phyloP scores from a whole-genome alignment of 1,140 invertebrate genomes.

The Mycetomoellerius zeteki region DNA sequence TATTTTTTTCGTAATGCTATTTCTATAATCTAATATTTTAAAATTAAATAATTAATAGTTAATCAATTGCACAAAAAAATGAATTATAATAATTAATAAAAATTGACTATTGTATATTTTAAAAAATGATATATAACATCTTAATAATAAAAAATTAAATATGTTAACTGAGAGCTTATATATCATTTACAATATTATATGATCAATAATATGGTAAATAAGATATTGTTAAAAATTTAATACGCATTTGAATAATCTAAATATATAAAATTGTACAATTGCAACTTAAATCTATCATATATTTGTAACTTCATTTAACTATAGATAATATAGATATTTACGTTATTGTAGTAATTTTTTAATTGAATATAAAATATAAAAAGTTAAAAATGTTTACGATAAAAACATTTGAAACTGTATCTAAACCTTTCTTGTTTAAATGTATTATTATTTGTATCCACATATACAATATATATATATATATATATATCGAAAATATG shows the following conservation, averaged over 20 bases:
- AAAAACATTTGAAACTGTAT: neutral
- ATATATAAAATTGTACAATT: neutral
- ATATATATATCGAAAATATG: neutral
- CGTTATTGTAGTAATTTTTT: neutral
- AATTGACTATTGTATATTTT: too few species aligned
- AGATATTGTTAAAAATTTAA: neutral
- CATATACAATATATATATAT: too few species aligned
- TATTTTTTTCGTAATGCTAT: neutral
- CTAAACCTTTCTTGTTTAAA: neutral
- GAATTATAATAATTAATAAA: too few species aligned
- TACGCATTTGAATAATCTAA: neutral
- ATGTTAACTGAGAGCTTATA: neutral
- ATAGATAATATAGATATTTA: neutral
- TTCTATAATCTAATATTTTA: neutral
- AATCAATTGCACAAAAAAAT: neutral
- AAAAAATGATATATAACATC: neutral
- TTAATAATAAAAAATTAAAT: neutral
- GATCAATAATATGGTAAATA: neutral
- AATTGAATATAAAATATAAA: neutral
- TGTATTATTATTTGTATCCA: neutral
- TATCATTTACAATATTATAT: neutral
- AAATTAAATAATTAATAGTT: constrained; percentile 1
- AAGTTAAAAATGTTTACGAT: neutral
- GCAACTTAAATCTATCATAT: neutral
- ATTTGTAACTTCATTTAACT: constrained; percentile 7